These are phyloP conservation scores for Morinoia aosen DNA, from an alignment of 2,888 invertebrate species.

Conservation along the genomic window DNA sequence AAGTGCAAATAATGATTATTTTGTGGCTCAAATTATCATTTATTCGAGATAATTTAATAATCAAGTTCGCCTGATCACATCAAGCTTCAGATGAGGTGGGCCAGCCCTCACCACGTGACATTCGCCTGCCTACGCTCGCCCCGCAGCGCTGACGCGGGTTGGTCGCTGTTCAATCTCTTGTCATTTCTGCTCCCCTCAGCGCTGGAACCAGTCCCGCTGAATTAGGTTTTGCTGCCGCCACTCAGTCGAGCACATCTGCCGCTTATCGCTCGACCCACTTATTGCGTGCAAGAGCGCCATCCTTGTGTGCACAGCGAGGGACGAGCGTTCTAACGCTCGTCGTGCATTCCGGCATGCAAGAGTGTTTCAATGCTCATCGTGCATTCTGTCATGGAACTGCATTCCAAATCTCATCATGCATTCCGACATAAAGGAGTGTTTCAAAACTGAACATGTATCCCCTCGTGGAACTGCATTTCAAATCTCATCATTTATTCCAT, in stretches of 20 bases:
- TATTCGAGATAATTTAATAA: not conserved
- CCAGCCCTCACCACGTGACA: no score
- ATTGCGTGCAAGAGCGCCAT: not conserved
- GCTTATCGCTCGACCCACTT: not conserved
- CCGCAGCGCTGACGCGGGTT: not conserved
- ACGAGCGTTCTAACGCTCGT: not conserved
- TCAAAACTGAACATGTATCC: no score
- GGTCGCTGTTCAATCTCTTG: not conserved
- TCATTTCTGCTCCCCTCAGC: not conserved
- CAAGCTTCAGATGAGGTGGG: no score
- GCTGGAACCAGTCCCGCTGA: not conserved
- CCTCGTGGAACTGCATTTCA: no score
- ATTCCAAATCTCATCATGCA: no score
- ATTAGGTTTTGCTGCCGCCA: not conserved
- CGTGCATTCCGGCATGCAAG: no score
- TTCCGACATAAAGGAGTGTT: no score
- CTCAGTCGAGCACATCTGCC: not conserved
- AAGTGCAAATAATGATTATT: not conserved
- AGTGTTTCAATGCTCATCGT: no score
- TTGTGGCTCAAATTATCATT: not conserved
- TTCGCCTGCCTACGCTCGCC: no score
- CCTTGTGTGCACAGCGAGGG: not conserved
- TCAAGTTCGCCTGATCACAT: no score
- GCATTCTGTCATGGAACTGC: no score
- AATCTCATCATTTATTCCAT: no score